phyloP scores from a whole-genome alignment of 2,797 vertebrate species.

The Micrastur ruficollis region DNA sequence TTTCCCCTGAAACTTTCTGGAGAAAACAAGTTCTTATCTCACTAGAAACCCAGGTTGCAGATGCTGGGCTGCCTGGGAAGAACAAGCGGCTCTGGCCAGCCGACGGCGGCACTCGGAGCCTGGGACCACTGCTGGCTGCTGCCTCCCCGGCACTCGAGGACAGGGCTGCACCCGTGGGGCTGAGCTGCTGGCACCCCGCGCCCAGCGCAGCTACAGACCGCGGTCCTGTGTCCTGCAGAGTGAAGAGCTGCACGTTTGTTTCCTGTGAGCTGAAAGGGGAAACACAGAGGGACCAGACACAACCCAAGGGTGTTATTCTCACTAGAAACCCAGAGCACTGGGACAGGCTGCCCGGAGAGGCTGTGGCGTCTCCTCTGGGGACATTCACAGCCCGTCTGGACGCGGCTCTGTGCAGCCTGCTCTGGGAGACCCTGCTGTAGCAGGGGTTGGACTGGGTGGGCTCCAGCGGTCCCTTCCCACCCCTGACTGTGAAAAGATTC shows the following conservation, averaged over 20 bases:
- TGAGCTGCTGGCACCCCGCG: neutral
- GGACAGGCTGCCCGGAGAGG: no score
- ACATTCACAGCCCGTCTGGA: no score
- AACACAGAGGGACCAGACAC: neutral
- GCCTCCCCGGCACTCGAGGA: neutral
- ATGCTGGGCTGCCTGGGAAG: neutral
- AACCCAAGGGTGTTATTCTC: neutral
- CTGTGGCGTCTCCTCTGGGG: no score
- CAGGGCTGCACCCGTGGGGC: neutral
- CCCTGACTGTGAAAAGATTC: no score
- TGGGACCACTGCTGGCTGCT: accelerated
- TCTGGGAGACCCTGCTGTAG: no score
- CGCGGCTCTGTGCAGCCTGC: no score
- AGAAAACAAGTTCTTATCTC: neutral
- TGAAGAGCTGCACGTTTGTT: neutral
- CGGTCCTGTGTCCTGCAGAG: accelerated
- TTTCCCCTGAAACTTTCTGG: conserved; percentile 15
- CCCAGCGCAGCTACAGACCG: neutral
- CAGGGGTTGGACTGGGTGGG: no score
- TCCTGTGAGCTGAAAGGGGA: neutral
- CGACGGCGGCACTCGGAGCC: neutral
- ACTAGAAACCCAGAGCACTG: no score
- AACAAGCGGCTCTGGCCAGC: neutral
- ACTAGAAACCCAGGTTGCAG: neutral
- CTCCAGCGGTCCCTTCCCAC: no score